A percentile compares a stretch with the other conserved stretches of the same genome.
phyloP scores from a whole-genome alignment of 1,140 invertebrate species.

The Nebria ingens region DNA sequence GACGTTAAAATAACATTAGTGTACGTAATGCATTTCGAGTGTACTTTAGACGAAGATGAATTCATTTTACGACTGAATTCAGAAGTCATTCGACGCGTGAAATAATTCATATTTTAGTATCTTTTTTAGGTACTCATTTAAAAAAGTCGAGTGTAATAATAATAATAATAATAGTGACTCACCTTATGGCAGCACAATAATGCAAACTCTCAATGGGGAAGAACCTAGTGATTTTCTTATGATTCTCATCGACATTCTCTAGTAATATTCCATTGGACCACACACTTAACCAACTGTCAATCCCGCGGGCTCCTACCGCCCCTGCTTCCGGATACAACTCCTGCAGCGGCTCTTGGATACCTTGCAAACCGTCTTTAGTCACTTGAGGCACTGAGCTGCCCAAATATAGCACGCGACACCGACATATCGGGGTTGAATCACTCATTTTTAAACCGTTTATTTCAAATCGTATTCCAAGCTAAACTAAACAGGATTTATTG shows the following conservation, averaged over 20 bases:
- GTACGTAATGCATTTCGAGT: too few relatives aligned
- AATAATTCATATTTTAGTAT: too few relatives aligned
- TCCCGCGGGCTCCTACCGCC: slow-evolving; percentile 79
- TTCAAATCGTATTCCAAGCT: too few relatives aligned
- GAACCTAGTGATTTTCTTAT: slow-evolving; percentile 89
- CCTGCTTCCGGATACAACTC: slow-evolving; percentile 91
- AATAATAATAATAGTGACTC: slow-evolving; percentile 43
- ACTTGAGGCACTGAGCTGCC: slow-evolving; percentile 95
- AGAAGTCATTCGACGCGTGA: too few relatives aligned
- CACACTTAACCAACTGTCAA: slow-evolving; percentile 95
- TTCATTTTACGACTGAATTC: too few relatives aligned
- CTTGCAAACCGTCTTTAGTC: slow-evolving; percentile 94
- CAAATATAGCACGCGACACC: slow-evolving; percentile 94
- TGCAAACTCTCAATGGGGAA: slow-evolving; percentile 95
- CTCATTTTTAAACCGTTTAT: slow-evolving; percentile 23
- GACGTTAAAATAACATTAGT: too few relatives aligned
- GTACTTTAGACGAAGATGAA: too few relatives aligned
- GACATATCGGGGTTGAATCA: slow-evolving; percentile 83
- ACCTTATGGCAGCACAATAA: slow-evolving; percentile 94
- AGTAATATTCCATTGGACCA: slow-evolving; percentile 93
- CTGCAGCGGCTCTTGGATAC: slow-evolving; percentile 92
- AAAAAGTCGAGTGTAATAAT: too few relatives aligned
- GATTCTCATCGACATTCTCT: slow-evolving; percentile 93
- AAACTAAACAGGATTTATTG: too few relatives aligned
- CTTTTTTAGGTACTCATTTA: too few relatives aligned